Evolutionary conservation across 2,113 vertebrate species (phyloP), one percentile per base, ranked within the genome.

Genomic region (Rousettus leschenaultii): DNA sequence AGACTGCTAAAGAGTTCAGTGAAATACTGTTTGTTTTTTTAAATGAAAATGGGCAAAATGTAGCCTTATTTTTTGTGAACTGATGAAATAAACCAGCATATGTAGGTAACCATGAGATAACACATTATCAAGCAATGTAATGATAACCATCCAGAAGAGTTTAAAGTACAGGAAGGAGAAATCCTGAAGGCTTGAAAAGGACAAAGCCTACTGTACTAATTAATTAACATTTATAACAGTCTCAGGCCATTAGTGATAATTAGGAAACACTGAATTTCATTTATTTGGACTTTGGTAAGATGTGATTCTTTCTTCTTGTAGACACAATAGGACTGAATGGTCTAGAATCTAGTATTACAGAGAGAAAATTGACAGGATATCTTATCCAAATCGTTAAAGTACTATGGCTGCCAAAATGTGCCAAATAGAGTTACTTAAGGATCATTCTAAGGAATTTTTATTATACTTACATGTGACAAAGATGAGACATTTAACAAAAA

Each of bases 401-500:
- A 66, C 18, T 26, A 48, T 0, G 18, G 63, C 33, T 57, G 48
- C 51, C 10, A 10, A 66, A 51, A 43, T 55, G 8, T 53, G 40
- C 38, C 57, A 80, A 86, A 63, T 77, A 3, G 18, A 10, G 6
- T 38, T 96, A 78, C 55, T 75, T 65, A 89, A 86, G 80, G 10
- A 75, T 82, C 19, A 33, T 5, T 40, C 26, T 15, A 15, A 55
- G 13, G 18, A 3, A 77, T 40, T 70, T 87, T 79, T 48, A 86
- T 43, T 38, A 35, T 53, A 71, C 19, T 79, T 85, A 59, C 19
- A 40, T 38, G 4, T 68, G 53, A 65, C 33, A 91, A 74, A 28
- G 26, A 80, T 89, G 68, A 86, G n/a, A 48, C 26, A 33, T 80
- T 94, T 79, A 59, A 89, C 28, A 75, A 82, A 97, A 92, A 55